These are phyloP conservation scores for Zhuqinia jingwanae DNA, from an alignment of 2,888 invertebrate species.

Conservation along the genomic window DNA sequence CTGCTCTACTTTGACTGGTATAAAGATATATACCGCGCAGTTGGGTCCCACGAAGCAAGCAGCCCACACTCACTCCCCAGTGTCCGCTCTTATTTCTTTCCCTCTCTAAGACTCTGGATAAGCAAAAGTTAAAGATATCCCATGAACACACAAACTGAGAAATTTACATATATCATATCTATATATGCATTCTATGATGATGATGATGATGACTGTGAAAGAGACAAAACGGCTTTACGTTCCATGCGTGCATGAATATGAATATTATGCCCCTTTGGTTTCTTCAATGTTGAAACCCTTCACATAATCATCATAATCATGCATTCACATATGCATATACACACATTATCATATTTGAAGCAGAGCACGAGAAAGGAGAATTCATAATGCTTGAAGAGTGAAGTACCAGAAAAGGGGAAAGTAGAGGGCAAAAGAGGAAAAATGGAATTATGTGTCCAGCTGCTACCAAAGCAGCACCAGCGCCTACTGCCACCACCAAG, in stretches of 20 bases:
- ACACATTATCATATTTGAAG: neutral
- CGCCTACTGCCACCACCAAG: neutral
- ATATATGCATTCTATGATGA: too few relatives aligned
- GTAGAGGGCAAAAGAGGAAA: conserved; percentile 47
- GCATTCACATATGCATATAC: neutral
- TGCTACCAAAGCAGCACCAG: conserved; percentile 33
- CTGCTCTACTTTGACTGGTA: too few relatives aligned
- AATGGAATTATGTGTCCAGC: conserved; percentile 65
- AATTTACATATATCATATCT: too few relatives aligned
- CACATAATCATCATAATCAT: neutral
- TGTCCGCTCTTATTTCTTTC: neutral
- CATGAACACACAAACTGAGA: neutral
- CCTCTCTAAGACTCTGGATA: too few relatives aligned
- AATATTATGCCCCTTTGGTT: neutral
- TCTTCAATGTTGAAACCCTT: neutral
- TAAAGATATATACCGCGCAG: too few relatives aligned
- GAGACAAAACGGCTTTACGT: conserved; percentile 41
- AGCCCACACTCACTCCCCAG: too few relatives aligned
- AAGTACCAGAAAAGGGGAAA: conserved; percentile 14
- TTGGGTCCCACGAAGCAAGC: too few relatives aligned
- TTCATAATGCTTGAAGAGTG: neutral
- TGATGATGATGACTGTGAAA: too few relatives aligned
- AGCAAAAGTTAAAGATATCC: conserved; percentile 38
- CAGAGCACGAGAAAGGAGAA: neutral
- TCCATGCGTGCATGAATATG: conserved; percentile 24